These are phyloP conservation scores for Grammomys surdaster DNA, from an alignment of 2,113 vertebrate genomes.

Conservation along the genomic window DNA sequence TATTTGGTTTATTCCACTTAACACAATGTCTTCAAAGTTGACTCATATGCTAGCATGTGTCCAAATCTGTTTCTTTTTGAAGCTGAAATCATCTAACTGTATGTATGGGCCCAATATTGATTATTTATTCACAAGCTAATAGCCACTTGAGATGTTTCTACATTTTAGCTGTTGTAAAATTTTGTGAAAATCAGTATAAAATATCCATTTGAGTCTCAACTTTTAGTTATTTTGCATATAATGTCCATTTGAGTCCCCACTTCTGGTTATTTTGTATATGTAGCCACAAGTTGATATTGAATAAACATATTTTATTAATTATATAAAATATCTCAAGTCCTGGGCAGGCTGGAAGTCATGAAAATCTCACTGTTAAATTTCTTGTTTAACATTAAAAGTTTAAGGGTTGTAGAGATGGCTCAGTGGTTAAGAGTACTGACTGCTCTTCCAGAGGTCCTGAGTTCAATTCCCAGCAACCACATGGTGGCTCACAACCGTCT, in stretches of 20 bases:
- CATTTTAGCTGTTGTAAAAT: constrained; percentile 27
- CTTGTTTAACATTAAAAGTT: neutral
- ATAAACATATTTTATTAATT: neutral
- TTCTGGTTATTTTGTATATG: constrained; percentile 9
- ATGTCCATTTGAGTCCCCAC: neutral
- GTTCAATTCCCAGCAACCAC: too few relatives aligned
- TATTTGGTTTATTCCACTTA: constrained; percentile 31
- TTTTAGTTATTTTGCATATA: neutral
- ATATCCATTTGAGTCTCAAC: neutral
- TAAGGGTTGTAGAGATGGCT: too few relatives aligned
- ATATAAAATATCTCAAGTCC: neutral
- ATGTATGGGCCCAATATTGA: neutral
- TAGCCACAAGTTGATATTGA: neutral
- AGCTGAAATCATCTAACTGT: neutral
- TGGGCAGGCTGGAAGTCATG: neutral
- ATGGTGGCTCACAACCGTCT: too few relatives aligned
- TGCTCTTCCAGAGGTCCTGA: too few relatives aligned
- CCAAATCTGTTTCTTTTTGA: constrained; percentile 36
- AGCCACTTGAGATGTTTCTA: neutral
- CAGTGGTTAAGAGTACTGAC: too few relatives aligned
- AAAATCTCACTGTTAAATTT: neutral
- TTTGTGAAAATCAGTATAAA: neutral
- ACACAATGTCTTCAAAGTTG: neutral
- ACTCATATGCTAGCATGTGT: neutral
- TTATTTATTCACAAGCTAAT: neutral